These are phyloP conservation scores for Dasypus novemcinctus DNA, from an alignment of 2,113 vertebrate species.

Conservation along the genomic window DNA sequence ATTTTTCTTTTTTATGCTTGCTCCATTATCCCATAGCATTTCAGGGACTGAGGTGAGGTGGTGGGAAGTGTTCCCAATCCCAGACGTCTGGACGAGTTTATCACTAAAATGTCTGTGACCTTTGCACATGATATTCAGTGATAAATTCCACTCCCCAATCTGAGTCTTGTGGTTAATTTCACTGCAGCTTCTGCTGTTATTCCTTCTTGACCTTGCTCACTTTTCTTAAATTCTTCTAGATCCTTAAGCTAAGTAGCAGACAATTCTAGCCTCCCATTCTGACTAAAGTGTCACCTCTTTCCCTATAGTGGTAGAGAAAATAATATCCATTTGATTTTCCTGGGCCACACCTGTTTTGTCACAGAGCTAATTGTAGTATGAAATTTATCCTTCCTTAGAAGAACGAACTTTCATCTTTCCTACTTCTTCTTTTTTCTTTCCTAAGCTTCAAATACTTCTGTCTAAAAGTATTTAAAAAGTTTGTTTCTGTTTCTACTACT, in stretches of 20 bases:
- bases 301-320: background rate
- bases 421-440: conserved; percentile 10
- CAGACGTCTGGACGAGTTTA: background rate
- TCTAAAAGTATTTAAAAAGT: conserved; percentile 7
- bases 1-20: background rate
- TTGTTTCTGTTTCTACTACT: background rate
- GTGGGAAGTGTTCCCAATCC: background rate
- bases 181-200: background rate
- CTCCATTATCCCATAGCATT: background rate
- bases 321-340: background rate
- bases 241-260: background rate
- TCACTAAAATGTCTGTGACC: rapidly evolving
- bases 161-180: background rate
- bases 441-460: background rate
- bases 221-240: background rate
- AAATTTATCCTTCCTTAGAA: background rate
- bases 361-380: background rate
- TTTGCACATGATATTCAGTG: background rate
- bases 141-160: rapidly evolving
- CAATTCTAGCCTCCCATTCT: background rate
- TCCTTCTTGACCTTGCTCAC: background rate
- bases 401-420: background rate
- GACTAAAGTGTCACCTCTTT: background rate
- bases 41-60: background rate
- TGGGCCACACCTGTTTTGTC: background rate